Evolutionary conservation across 2,113 vertebrate species (phyloP).

Genomic region (Pterocles orientalis): DNA sequence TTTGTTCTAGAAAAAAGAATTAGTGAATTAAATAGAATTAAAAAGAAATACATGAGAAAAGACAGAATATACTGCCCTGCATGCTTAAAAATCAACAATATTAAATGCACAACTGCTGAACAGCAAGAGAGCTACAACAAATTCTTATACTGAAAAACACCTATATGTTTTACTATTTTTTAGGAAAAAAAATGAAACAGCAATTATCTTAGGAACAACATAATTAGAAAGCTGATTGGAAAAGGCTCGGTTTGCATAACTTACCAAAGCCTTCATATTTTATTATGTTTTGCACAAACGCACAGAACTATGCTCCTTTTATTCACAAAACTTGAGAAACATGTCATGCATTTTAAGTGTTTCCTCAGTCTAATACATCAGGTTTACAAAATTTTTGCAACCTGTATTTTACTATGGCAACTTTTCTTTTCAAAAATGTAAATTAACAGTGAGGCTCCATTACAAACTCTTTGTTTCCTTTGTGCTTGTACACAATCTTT

Average conservation of each 20-base stretch:
- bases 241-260: not conserved
- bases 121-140: not conserved
- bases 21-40: not conserved
- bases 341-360: not conserved
- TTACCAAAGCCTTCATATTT: not conserved
- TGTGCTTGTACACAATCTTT: not conserved
- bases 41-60: not conserved
- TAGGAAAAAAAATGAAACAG: not conserved
- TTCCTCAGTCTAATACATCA: not conserved
- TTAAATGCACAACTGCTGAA: not conserved
- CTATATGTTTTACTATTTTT: not conserved
- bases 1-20: not conserved
- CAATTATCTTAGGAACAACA: conserved; percentile 7
- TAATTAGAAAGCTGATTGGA: conserved; percentile 16
- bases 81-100: not conserved
- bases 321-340: not conserved
- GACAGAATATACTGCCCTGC: accelerated
- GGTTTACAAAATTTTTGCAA: not conserved
- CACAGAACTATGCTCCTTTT: not conserved
- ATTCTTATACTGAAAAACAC: not conserved
- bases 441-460: not conserved
- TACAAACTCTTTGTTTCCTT: not conserved
- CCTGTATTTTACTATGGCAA: conserved; percentile 23
- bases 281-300: not conserved
- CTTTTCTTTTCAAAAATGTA: not conserved